Base-by-base conservation (phyloP, 2,113 vertebrate species). In the Pachycephala philippinensis region DNA sequence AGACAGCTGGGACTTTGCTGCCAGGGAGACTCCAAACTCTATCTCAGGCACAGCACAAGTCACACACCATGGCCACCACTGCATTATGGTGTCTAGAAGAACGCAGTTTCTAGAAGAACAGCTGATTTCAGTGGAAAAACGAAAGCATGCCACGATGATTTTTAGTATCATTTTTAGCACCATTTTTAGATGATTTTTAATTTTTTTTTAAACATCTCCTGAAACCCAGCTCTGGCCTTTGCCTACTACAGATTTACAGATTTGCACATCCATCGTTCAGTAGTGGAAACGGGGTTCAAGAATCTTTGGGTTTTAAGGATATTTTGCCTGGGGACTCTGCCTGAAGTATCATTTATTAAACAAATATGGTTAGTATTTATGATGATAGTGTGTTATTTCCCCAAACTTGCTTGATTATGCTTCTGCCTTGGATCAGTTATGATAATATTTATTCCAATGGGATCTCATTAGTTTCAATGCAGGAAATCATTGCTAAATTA, bases 401-500 rank as follows among this genome's bases (percentile, higher is more conserved):
- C 75, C 47, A 68, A 6, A 81, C 72, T 88, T 88, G 31, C 71
- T 90, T 91, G 82, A 76, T 80, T 86, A 72, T 0, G 0, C 44
- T 87, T 93, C 84, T 90, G 49, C 63, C 35, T 92, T 94, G 44
- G 68, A 93, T 80, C 68, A 76, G 8, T 11, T 84, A n/a, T 37
- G 60, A 40, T 52, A 76, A 86, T 88, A 82, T 91, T 95, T 86
- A 94, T 85, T 84, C 89, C 54, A 90, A 11, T 22, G 66, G 75
- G 75, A 91, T 65, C 75, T 97, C 71, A 88, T 90, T 93, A 94
- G n/a, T 63, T 72, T 74, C 33, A 87, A 47, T 40, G 75, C 69
- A 94, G 66, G 70, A 93, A 92, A 94, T 91, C 57, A 72, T n/a
- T 84, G 54, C 59, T 94, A 70, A 90, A 90, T 86, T 61, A 93